Base-by-base conservation (phyloP, 2,888 invertebrate species). In the Neria commutata region DNA sequence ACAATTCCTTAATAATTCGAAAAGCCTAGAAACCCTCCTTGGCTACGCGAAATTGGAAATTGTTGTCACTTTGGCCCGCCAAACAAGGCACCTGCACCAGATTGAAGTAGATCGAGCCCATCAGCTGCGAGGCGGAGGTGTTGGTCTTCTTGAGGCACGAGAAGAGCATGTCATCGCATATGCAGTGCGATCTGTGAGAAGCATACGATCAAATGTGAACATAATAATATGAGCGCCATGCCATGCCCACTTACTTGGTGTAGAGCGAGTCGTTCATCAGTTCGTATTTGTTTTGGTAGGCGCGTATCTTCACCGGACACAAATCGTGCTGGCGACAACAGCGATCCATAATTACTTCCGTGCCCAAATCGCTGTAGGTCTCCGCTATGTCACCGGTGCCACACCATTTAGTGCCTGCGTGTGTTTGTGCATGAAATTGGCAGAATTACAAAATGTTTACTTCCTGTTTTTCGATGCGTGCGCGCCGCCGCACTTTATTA, bases 251-350 rank as follows among this genome's bases (percentile, higher is more conserved):
- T 83, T 78, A 93, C 83, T 92, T 94, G 76, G 92, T 93, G 81
- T 92, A 93, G 34, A 92, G 80, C 0, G 92, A 91, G 76, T 89
- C 88, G 83, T 96, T 96, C 56, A 88, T 90, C 61, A 95, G 85
- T 77, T 92, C 91, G 83, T 94, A 95, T 68, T 91, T 87, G 58
- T 77, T 64, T 62, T 82, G 79, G 55, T 79, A 81, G 8, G 81
- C 80, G 21, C 85, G 82, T 45, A 90, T 84, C 80, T 95, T 94
- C 52, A 90, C 87, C 1, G 95, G 95, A 75, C 96, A 96, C 53
- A 94, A 85, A 83, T 96, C 95, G 79, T 96, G 96, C 16, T 89
- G 89, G 60, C 95, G 86, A 81, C 96, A 96, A 80, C 96, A 96
- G 69, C 87, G 85, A 83, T 94, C 94, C 69, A 92, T 87, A 29